Evolutionary conservation across 1,140 invertebrate species (phyloP).

Genomic region (Magallana angulata): DNA sequence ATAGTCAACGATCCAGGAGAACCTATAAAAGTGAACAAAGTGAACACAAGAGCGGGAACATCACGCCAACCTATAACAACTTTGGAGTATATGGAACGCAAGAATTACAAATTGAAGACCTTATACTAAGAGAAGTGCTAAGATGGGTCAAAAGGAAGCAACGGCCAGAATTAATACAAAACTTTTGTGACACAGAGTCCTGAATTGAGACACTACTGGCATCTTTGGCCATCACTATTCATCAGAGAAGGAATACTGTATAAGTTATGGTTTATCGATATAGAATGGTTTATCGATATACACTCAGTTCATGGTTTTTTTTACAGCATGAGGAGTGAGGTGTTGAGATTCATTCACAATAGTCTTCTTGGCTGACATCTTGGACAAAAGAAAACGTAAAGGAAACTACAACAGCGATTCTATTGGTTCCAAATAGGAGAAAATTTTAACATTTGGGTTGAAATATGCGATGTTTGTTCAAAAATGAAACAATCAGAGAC

Average conservation of each 20-base stretch:
- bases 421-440: slow-evolving; percentile 61
- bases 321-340: slow-evolving; percentile 18
- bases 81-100: no score
- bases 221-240: slow-evolving; percentile 26
- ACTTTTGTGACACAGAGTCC: slow-evolving; percentile 10
- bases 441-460: slow-evolving; percentile 43
- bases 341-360: slow-evolving; percentile 53
- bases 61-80: no score
- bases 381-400: slow-evolving; percentile 58
- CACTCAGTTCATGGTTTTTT: slow-evolving; percentile 49
- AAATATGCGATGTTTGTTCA: slow-evolving; percentile 33
- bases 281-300: slow-evolving; percentile 19
- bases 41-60: no score
- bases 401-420: slow-evolving; percentile 49
- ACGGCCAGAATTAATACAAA: background rate
- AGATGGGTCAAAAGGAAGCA: no score
- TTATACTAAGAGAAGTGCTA: no score
- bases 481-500: slow-evolving; percentile 37
- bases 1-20: no score
- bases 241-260: slow-evolving; percentile 9
- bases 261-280: background rate
- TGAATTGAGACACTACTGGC: slow-evolving; percentile 46
- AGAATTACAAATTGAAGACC: no score
- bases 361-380: slow-evolving; percentile 52
- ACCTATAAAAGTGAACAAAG: no score